phyloP scores from a whole-genome alignment of 1,140 invertebrate species.

The Atopsyche davidsoni region DNA sequence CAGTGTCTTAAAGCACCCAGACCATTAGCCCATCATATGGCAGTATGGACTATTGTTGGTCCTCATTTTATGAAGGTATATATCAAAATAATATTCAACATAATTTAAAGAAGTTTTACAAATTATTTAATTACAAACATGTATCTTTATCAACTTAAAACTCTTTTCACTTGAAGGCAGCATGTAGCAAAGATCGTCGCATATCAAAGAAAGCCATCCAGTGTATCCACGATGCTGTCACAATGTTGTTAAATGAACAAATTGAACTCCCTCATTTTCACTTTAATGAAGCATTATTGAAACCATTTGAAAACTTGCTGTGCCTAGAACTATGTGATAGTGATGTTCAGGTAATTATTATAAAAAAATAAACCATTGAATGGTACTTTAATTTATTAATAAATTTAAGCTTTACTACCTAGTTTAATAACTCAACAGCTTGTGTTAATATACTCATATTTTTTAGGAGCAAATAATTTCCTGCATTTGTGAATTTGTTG shows the following conservation, averaged over 20 bases:
- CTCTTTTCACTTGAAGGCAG: conserved; percentile 54
- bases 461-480: conserved; percentile 81
- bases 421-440: too few relatives aligned
- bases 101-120: too few relatives aligned
- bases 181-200: conserved; percentile 81
- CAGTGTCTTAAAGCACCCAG: conserved; percentile 79
- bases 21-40: conserved; percentile 84
- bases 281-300: conserved; percentile 90
- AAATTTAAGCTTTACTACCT: neutral
- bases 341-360: conserved; percentile 71
- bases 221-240: conserved; percentile 88
- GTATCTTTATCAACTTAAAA: conserved; percentile 3
- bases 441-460: too few relatives aligned
- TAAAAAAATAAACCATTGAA: too few relatives aligned
- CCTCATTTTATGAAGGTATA: conserved; percentile 85
- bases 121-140: too few relatives aligned
- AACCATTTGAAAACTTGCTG: conserved; percentile 90
- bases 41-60: conserved; percentile 82
- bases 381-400: conserved; percentile 8
- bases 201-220: conserved; percentile 91
- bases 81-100: conserved; percentile 4
- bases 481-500: conserved; percentile 91
- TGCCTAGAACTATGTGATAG: conserved; percentile 87
- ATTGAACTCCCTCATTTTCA: conserved; percentile 88
- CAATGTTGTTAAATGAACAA: conserved; percentile 80